Conservation (phyloP, 2,113 vertebrate species). For the Ia io region DNA sequence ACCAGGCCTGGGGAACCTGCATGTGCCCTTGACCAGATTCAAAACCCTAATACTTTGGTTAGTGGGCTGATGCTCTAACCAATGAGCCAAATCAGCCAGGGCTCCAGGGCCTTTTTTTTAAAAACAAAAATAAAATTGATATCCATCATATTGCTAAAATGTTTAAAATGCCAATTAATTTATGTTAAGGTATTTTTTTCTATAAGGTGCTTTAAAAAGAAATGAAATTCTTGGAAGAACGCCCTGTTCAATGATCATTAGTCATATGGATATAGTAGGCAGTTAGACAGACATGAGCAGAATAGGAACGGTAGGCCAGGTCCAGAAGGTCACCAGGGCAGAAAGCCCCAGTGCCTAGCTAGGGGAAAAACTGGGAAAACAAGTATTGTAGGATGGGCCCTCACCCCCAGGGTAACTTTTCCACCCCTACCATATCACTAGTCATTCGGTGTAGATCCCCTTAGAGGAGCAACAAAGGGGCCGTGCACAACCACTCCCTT, state of each 20-base stretch:
- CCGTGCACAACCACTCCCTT: background rate
- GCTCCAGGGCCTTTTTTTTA: too few relatives aligned
- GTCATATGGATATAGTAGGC: background rate
- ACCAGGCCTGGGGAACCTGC: too few relatives aligned
- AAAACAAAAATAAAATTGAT: background rate
- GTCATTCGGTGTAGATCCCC: background rate
- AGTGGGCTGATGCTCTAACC: too few relatives aligned
- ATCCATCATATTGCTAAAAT: background rate
- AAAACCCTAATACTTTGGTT: too few relatives aligned
- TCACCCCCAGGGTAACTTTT: background rate
- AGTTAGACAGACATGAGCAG: background rate
- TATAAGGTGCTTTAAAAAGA: background rate
- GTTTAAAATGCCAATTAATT: slow-evolving; percentile 8
- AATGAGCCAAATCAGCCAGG: too few relatives aligned
- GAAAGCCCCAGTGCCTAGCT: background rate
- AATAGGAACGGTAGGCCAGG: background rate
- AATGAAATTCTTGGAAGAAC: background rate
- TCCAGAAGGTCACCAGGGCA: background rate
- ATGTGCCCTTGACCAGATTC: too few relatives aligned
- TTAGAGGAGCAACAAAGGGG: background rate
- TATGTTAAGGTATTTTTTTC: background rate
- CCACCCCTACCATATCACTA: background rate
- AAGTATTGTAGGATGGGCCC: background rate
- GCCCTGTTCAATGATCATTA: background rate
- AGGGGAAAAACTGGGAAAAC: background rate